phyloP scores from a whole-genome alignment of 2,888 invertebrate species.

The Danaus chrysippus region DNA sequence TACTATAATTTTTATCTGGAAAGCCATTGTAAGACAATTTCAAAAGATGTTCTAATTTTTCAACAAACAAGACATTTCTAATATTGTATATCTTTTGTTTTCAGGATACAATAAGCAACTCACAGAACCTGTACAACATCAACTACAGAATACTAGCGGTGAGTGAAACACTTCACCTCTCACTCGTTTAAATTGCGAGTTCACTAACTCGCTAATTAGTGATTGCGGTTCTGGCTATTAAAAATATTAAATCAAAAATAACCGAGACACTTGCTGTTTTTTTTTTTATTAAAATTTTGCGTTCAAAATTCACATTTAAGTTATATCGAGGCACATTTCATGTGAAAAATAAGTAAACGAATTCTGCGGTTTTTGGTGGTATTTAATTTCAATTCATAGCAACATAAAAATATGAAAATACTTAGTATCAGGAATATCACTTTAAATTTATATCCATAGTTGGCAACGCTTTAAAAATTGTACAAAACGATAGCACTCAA shows the following conservation, averaged over 20 bases:
- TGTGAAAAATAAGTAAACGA: too few species aligned
- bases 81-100: constrained; percentile 36
- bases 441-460: constrained; percentile 31
- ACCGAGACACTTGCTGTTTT: not conserved
- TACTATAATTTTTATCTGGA: not conserved
- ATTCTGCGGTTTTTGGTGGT: too few species aligned
- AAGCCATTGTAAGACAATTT: constrained; percentile 23
- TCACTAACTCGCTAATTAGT: constrained; percentile 31
- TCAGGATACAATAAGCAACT: constrained; percentile 45
- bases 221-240: constrained; percentile 17
- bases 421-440: constrained; percentile 19
- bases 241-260: constrained; percentile 22
- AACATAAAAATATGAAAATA: constrained; percentile 4
- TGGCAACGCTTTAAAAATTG: constrained; percentile 30
- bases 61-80: constrained; percentile 28
- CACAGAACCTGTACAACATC: constrained; percentile 34
- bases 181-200: constrained; percentile 35
- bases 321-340: too few species aligned
- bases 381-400: too few species aligned
- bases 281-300: too few species aligned
- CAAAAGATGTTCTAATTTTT: constrained; percentile 29
- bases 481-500: constrained; percentile 36
- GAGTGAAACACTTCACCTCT: constrained; percentile 38
- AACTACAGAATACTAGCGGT: constrained; percentile 51
- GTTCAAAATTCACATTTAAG: too few species aligned